phyloP scores from a whole-genome alignment of 1,140 invertebrate species.

The Polypedilum vanderplanki region DNA sequence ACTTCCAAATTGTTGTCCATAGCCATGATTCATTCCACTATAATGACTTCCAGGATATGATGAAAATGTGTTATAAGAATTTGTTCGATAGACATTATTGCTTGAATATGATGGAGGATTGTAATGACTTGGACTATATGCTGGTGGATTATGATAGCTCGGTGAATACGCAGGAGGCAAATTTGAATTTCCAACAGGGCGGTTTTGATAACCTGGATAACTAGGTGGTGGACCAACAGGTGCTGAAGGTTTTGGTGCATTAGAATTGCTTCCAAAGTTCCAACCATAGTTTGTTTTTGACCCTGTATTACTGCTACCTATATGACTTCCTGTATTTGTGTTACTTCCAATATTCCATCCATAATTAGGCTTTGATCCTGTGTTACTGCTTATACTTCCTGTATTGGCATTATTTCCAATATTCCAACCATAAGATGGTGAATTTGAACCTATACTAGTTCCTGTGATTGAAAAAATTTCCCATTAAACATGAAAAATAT shows the following conservation, averaged over 20 bases:
- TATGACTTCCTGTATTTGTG: not conserved
- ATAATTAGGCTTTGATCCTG: not conserved
- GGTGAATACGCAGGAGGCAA: constrained; percentile 5
- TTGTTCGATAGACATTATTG: not conserved
- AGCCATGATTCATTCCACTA: not conserved
- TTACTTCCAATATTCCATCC: constrained; percentile 15
- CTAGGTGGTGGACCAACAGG: not conserved
- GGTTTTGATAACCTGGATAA: not conserved
- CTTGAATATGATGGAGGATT: not conserved
- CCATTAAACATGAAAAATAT: not conserved
- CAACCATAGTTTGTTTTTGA: not conserved
- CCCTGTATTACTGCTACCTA: not conserved
- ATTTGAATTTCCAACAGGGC: not conserved
- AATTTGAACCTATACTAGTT: not conserved
- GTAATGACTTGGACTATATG: not conserved
- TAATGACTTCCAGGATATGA: not conserved
- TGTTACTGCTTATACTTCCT: not conserved
- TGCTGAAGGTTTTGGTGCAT: not conserved
- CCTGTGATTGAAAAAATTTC: not conserved
- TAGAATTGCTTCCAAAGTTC: not conserved
- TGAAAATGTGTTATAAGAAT: not conserved
- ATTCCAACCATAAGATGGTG: not conserved
- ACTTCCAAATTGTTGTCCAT: not conserved
- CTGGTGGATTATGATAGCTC: not conserved
- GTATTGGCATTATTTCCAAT: not conserved